Conservation (phyloP, 2,888 invertebrate species). For the Drosophila rubida region DNA sequence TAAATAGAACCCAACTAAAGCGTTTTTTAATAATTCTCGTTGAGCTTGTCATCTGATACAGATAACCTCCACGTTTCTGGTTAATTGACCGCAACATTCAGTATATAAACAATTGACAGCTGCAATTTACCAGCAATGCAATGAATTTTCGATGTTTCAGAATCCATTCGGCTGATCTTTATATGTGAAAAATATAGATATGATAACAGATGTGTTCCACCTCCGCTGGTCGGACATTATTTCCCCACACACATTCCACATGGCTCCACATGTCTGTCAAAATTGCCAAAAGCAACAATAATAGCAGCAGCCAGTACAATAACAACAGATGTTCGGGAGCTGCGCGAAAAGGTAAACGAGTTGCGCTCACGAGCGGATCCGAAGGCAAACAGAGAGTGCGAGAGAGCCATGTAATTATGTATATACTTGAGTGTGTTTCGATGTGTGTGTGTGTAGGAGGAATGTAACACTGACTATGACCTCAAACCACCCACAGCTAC, state of each 20-base stretch:
- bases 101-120: conserved; percentile 42
- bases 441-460: conserved; percentile 44
- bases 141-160: conserved; percentile 39
- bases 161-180: conserved; percentile 51
- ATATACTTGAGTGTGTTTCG: background rate
- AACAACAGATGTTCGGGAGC: conserved; percentile 70
- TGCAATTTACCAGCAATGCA: conserved; percentile 49
- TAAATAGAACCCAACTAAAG: too few relatives aligned
- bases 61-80: conserved; percentile 41
- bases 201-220: conserved; percentile 58
- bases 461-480: conserved; percentile 71
- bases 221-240: conserved; percentile 10
- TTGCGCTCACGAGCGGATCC: conserved; percentile 56
- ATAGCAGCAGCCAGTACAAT: conserved; percentile 49
- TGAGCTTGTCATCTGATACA: conserved; percentile 17
- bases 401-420: conserved; percentile 44
- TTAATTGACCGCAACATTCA: conserved; percentile 44
- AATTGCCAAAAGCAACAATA: conserved; percentile 65
- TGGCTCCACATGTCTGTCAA: conserved; percentile 52
- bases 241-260: conserved; percentile 56
- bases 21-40: background rate
- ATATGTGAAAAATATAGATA: conserved; percentile 48
- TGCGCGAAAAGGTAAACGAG: conserved; percentile 75
- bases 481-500: conserved; percentile 72
- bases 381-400: conserved; percentile 39